These are phyloP conservation scores for Leucoptera coffeella DNA, from an alignment of 2,888 invertebrate genomes.

Conservation along the genomic window DNA sequence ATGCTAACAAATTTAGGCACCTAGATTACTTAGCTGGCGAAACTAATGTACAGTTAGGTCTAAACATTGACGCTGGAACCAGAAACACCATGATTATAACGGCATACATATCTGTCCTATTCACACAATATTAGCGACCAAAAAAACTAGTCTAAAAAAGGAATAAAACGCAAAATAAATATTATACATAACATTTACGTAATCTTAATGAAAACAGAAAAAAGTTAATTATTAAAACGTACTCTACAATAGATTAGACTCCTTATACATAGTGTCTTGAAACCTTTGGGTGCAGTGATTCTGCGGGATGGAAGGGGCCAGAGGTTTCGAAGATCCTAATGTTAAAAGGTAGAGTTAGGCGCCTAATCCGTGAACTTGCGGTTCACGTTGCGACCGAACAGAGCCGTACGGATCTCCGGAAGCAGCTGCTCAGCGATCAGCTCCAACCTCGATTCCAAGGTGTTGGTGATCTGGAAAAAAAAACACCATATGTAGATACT, in stretches of 20 bases:
- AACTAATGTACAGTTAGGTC: not conserved
- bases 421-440: constrained; percentile 90
- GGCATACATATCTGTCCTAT: no score
- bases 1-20: not conserved
- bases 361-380: constrained; percentile 91
- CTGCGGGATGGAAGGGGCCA: no score
- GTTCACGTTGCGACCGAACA: constrained; percentile 94
- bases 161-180: not conserved
- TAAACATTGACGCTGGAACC: no score
- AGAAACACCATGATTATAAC: no score
- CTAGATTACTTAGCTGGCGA: not conserved
- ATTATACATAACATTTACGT: constrained; percentile 29
- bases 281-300: constrained; percentile 8
- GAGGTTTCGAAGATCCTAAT: no score
- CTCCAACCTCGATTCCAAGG: constrained; percentile 91
- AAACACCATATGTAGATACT: constrained; percentile 3
- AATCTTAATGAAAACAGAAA: constrained; percentile 23
- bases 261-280: no score
- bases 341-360: not conserved
- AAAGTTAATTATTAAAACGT: no score
- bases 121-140: no score
- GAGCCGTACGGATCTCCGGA: constrained; percentile 88
- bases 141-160: no score
- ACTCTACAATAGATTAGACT: no score
- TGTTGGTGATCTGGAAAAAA: constrained; percentile 72